phyloP scores from a whole-genome alignment of 2,113 vertebrate species.

The Rhagologus leucostigma region DNA sequence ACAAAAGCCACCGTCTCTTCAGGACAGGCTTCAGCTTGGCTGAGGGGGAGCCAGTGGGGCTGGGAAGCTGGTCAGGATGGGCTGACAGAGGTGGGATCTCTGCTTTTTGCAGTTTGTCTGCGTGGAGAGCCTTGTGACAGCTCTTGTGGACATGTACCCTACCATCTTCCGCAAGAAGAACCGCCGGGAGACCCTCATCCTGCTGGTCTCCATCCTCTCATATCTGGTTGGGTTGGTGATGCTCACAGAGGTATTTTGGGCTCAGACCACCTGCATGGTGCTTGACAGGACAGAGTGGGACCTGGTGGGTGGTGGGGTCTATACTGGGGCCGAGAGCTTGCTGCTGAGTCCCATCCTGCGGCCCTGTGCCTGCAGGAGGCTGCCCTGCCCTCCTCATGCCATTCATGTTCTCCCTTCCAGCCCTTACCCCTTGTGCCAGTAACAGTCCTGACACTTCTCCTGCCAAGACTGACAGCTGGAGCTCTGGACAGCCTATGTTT shows the following conservation, averaged over 20 bases:
- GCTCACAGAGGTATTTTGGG: conserved; percentile 86
- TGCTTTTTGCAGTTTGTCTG: conserved; percentile 84
- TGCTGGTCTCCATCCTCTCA: conserved; percentile 76
- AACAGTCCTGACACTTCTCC: background rate
- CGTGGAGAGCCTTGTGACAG: conserved; percentile 88
- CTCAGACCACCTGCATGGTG: background rate
- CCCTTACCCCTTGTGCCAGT: background rate
- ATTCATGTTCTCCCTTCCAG: accelerated
- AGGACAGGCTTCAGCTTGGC: background rate
- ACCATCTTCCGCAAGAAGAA: conserved; percentile 84
- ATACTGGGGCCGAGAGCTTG: accelerated
- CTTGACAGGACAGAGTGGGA: background rate
- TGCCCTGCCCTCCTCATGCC: background rate
- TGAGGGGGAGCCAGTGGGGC: background rate
- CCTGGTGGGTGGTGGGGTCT: background rate
- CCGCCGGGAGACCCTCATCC: conserved; percentile 85
- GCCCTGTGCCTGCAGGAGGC: background rate
- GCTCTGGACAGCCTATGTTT: background rate
- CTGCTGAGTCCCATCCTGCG: background rate
- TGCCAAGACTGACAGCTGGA: background rate
- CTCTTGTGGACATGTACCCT: conserved; percentile 91
- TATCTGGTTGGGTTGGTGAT: conserved; percentile 89
- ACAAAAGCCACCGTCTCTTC: background rate
- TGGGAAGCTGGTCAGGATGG: background rate
- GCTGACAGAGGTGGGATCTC: background rate